These are phyloP conservation scores for Glyptemys insculpta DNA, from an alignment of 2,797 vertebrate species.

Conservation along the genomic window DNA sequence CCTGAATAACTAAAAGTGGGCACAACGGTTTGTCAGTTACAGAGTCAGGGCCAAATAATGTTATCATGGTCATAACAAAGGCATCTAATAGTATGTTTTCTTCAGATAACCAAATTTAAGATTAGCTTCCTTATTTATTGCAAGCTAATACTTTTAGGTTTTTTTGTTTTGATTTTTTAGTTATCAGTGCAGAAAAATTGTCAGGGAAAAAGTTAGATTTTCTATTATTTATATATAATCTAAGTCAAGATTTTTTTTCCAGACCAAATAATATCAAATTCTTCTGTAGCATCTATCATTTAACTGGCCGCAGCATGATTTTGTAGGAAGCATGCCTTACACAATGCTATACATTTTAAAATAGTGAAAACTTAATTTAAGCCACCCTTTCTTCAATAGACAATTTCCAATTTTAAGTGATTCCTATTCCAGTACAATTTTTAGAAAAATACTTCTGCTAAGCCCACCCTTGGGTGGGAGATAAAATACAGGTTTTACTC, in stretches of 20 bases:
- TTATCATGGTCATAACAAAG: background rate
- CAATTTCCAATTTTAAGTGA: background rate
- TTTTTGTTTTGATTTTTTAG: background rate
- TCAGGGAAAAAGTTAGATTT: background rate
- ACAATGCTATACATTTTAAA: background rate
- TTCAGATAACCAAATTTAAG: background rate
- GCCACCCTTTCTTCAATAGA: background rate
- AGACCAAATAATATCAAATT: background rate
- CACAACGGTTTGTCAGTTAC: background rate
- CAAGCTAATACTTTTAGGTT: background rate
- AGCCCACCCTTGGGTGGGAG: too few species aligned
- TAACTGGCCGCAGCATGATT: background rate
- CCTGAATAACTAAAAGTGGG: background rate
- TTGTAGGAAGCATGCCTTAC: background rate
- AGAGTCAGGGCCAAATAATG: background rate
- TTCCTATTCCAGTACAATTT: background rate
- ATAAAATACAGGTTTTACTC: background rate
- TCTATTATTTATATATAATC: too few species aligned
- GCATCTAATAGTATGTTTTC: background rate
- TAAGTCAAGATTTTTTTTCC: rapidly evolving
- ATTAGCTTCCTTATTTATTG: rapidly evolving
- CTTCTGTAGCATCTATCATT: background rate
- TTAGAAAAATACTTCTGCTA: background rate
- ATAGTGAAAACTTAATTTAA: background rate
- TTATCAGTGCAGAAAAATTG: rapidly evolving